These are phyloP conservation scores for Drosophila sechellia DNA, from an alignment of 1,140 invertebrate species.

Conservation along the genomic window DNA sequence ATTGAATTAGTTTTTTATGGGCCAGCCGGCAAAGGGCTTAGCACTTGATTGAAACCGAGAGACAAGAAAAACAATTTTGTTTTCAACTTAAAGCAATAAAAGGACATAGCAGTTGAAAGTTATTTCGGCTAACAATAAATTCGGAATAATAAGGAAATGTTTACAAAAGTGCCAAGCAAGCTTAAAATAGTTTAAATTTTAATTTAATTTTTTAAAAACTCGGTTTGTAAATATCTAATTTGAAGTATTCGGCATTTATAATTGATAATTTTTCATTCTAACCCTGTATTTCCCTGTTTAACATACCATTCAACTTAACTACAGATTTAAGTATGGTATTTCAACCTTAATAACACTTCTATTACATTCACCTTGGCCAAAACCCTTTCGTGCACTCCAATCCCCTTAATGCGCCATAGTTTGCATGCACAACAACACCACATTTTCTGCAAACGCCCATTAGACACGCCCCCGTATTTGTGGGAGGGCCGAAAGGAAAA, in stretches of 20 bases:
- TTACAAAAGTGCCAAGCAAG: too few relatives aligned
- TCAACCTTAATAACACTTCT: not conserved
- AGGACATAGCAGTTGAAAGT: conserved; percentile 1
- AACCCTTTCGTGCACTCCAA: not conserved
- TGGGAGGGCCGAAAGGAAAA: conserved; percentile 21
- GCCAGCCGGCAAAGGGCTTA: conserved; percentile 4
- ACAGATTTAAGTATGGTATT: too few relatives aligned
- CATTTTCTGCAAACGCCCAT: conserved; percentile 39
- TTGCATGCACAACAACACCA: conserved; percentile 35
- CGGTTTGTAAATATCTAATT: too few relatives aligned
- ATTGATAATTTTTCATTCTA: not conserved
- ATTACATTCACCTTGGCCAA: not conserved
- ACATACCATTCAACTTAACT: not conserved
- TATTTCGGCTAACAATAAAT: not conserved
- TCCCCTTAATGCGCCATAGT: conserved; percentile 32
- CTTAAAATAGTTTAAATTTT: too few relatives aligned
- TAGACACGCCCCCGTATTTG: conserved; percentile 44
- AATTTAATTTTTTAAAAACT: not conserved
- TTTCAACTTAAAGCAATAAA: conserved; percentile 25
- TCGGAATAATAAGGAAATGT: too few relatives aligned
- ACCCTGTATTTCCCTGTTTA: not conserved
- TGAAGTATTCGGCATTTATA: too few relatives aligned
- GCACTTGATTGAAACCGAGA: conserved; percentile 32
- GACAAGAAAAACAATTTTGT: conserved; percentile 18
- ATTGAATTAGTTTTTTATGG: conserved; percentile 45